A percentile compares a stretch with the other conserved stretches of the same genome.
These are phyloP conservation scores for Sphyrna mokarran DNA, from an alignment of 2,113 vertebrate genomes.

Conservation along the genomic window DNA sequence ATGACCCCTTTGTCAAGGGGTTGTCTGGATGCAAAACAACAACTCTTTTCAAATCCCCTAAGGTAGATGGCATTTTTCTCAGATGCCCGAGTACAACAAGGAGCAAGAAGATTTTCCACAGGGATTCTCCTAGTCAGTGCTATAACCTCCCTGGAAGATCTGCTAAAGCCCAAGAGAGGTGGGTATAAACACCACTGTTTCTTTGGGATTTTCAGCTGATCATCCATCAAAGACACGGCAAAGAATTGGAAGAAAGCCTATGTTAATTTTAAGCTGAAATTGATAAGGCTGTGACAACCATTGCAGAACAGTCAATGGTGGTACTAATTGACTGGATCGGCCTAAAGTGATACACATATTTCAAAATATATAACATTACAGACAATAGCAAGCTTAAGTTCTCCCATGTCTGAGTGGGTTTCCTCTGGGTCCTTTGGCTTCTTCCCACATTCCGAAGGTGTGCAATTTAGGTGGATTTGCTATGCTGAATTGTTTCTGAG, in stretches of 20 bases:
- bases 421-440: no score
- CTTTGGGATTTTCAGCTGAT: not conserved
- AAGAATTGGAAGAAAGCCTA: not conserved
- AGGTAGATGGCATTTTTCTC: not conserved
- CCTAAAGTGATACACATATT: no score
- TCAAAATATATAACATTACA: no score
- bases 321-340: not conserved
- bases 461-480: no score
- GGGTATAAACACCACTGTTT: not conserved
- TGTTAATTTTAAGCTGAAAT: not conserved
- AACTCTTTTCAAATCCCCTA: no score
- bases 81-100: not conserved
- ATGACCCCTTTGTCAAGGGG: no score
- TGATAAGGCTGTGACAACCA: not conserved
- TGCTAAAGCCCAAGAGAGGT: not conserved
- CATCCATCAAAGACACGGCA: not conserved
- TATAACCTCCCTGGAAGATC: not conserved
- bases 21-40: no score
- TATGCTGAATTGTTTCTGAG: no score
- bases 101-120: not conserved
- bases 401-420: no score
- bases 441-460: no score
- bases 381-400: no score
- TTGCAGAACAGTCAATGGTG: not conserved
- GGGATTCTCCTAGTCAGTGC: not conserved